These are phyloP conservation scores for Mesodorylaimus sp. DNA, from an alignment of 2,888 invertebrate species.

Conservation along the genomic window DNA sequence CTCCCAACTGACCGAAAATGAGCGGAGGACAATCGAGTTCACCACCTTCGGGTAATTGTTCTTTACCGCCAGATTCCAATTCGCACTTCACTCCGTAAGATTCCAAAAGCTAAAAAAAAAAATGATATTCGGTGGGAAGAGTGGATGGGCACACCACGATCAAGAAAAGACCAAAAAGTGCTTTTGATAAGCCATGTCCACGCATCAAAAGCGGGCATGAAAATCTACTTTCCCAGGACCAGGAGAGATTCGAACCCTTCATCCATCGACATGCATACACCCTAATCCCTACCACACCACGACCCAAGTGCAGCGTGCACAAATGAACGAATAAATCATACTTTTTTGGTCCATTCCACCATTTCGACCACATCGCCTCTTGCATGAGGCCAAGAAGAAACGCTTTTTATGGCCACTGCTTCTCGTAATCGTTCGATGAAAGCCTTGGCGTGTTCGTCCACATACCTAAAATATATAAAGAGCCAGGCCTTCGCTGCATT, in stretches of 20 bases:
- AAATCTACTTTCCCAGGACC: no score
- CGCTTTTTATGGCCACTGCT: slow-evolving; percentile 77
- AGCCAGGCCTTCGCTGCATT: no score
- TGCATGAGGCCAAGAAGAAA: slow-evolving; percentile 71
- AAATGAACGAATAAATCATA: slow-evolving; percentile 8
- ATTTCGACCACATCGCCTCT: slow-evolving; percentile 61
- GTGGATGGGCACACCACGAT: no score
- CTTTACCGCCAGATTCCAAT: slow-evolving; percentile 53
- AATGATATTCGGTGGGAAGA: slow-evolving; percentile 6
- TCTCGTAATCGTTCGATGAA: slow-evolving; percentile 61
- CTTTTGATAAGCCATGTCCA: not conserved
- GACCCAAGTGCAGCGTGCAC: not conserved
- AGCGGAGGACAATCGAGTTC: slow-evolving; percentile 64
- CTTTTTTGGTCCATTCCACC: slow-evolving; percentile 50
- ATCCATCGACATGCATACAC: no score
- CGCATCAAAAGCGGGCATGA: no score
- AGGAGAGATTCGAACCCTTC: no score
- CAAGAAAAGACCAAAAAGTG: not conserved
- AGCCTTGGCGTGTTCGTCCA: slow-evolving; percentile 53
- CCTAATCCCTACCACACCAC: no score
- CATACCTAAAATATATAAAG: slow-evolving; percentile 40
- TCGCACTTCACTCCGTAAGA: slow-evolving; percentile 47
- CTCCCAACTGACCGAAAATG: slow-evolving; percentile 56
- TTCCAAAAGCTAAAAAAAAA: slow-evolving; percentile 24
- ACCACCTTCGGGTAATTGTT: slow-evolving; percentile 48